phyloP scores from a whole-genome alignment of 2,797 vertebrate genomes.

The Hippopotamyrus pictus region DNA sequence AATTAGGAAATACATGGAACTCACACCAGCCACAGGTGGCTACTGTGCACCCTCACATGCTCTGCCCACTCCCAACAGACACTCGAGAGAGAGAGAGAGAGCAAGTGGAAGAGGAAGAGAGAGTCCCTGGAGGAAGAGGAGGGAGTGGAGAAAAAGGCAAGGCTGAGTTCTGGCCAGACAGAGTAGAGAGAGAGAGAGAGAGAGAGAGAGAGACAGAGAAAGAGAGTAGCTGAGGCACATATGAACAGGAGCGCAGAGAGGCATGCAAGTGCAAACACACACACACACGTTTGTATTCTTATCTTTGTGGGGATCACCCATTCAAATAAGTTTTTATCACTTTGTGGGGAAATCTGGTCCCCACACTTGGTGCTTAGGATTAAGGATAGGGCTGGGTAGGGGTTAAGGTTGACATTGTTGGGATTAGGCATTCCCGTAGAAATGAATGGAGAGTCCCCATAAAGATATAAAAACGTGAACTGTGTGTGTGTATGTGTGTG shows the following conservation, averaged over 20 bases:
- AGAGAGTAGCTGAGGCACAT: neutral
- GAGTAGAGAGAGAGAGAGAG: slow-evolving; percentile 51
- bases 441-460: neutral
- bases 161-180: neutral
- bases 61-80: neutral
- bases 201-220: neutral
- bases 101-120: slow-evolving; percentile 40
- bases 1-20: neutral
- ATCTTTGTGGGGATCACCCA: neutral
- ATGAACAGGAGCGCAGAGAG: neutral
- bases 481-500: too few relatives aligned
- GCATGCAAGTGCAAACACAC: neutral
- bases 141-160: slow-evolving; percentile 49
- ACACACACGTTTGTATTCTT: neutral
- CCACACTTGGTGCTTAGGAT: neutral
- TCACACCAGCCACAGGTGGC: neutral
- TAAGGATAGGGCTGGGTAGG: neutral
- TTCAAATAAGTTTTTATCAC: neutral
- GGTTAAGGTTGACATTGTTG: neutral
- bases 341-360: neutral
- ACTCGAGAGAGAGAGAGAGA: neutral
- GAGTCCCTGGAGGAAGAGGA: slow-evolving; percentile 53
- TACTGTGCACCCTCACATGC: neutral
- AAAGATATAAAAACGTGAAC: neutral
- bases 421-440: neutral